These are phyloP conservation scores for Ennomos erosarius DNA, from an alignment of 2,888 invertebrate species.

Conservation along the genomic window DNA sequence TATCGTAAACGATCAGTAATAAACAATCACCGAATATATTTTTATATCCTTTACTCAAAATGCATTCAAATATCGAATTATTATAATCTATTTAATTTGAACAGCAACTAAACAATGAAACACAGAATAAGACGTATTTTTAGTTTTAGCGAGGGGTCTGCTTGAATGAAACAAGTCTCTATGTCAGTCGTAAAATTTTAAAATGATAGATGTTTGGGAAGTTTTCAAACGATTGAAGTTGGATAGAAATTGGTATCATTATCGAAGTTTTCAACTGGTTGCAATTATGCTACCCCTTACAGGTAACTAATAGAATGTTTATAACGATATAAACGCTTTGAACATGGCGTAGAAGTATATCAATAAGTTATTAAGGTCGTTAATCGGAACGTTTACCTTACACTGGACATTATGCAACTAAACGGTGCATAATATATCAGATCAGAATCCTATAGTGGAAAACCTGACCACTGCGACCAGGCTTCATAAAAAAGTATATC, in stretches of 20 bases:
- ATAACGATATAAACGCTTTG: conserved; percentile 1
- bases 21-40: too few species aligned
- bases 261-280: conserved; percentile 46
- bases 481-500: too few species aligned
- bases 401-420: too few species aligned
- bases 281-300: conserved; percentile 43
- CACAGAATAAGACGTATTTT: conserved; percentile 16
- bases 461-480: too few species aligned
- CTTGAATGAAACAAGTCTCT: neutral
- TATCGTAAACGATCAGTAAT: too few species aligned
- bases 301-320: conserved; percentile 39
- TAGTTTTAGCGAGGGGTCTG: conserved; percentile 18
- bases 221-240: conserved; percentile 28
- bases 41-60: too few species aligned
- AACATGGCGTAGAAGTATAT: too few species aligned
- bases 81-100: neutral
- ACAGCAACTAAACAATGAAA: conserved; percentile 13
- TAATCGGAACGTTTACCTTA: too few species aligned
- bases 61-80: conserved; percentile 3
- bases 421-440: too few species aligned
- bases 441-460: too few species aligned
- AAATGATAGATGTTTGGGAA: conserved; percentile 6
- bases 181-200: conserved; percentile 4
- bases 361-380: too few species aligned
- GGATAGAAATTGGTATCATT: conserved; percentile 48